These are phyloP conservation scores for Chymomyza costata DNA, from an alignment of 1,140 invertebrate species.

Conservation along the genomic window DNA sequence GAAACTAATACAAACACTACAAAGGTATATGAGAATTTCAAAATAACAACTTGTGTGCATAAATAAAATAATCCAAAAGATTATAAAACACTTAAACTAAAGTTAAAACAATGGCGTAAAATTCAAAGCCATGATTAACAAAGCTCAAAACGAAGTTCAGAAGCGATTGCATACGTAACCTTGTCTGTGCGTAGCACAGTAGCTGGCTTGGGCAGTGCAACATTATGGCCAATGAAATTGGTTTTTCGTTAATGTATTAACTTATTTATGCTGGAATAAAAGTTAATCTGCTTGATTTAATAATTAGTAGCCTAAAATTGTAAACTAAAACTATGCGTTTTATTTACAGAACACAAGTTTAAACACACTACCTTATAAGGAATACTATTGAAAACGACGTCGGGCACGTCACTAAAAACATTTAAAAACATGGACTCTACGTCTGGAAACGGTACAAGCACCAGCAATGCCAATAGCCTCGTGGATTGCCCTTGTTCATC, in stretches of 20 bases:
- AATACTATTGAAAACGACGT: too few species aligned
- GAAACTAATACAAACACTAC: slow-evolving; percentile 54
- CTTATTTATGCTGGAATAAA: too few species aligned
- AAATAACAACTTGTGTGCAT: slow-evolving; percentile 62
- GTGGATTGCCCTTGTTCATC: slow-evolving; percentile 30
- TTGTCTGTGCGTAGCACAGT: slow-evolving; percentile 74
- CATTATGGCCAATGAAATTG: neutral
- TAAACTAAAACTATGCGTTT: neutral
- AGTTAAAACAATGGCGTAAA: slow-evolving; percentile 1
- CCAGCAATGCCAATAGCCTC: slow-evolving; percentile 13
- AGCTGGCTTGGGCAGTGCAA: slow-evolving; percentile 43
- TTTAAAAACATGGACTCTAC: slow-evolving; percentile 36
- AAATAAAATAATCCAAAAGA: too few species aligned
- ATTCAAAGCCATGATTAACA: neutral
- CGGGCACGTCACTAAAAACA: slow-evolving; percentile 50
- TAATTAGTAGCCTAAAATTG: too few species aligned
- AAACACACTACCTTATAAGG: too few species aligned
- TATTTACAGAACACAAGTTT: slow-evolving; percentile 22
- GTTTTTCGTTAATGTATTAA: too few species aligned
- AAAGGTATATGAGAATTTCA: slow-evolving; percentile 37
- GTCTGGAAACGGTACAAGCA: slow-evolving; percentile 20
- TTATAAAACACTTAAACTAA: slow-evolving; percentile 25
- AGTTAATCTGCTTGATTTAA: too few species aligned
- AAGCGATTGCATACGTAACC: slow-evolving; percentile 66
- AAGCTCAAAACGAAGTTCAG: slow-evolving; percentile 10